Evolutionary conservation across 2,113 vertebrate species (phyloP).

Genomic region (Australoheros scitulus): DNA sequence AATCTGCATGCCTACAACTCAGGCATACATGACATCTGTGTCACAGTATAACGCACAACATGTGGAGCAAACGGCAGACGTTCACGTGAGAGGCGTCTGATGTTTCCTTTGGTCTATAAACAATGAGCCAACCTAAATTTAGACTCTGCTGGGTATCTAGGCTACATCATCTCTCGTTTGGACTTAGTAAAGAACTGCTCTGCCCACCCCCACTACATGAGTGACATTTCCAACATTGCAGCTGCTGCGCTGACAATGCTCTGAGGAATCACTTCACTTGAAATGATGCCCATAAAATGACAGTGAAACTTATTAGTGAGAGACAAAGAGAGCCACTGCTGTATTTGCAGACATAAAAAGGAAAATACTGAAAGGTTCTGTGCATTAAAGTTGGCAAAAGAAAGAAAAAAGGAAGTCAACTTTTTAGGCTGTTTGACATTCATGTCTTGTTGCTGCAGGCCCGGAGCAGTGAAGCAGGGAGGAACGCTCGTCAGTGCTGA

Average conservation of each 20-base stretch:
- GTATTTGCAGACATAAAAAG: constrained; percentile 5
- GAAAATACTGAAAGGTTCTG: constrained; percentile 17
- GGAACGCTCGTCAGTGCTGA: constrained; percentile 41
- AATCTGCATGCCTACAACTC: background rate
- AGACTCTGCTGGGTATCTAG: constrained; percentile 45
- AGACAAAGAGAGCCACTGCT: constrained; percentile 2
- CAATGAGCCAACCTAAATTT: constrained; percentile 54
- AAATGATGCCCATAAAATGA: constrained; percentile 36
- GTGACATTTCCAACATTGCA: constrained; percentile 46
- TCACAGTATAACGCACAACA: background rate
- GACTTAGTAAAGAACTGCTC: constrained; percentile 28
- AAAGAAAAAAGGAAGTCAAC: constrained; percentile 18
- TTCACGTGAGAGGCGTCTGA: constrained; percentile 9
- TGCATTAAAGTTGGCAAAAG: constrained; percentile 4
- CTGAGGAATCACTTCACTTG: constrained; percentile 43
- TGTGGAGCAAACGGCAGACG: background rate
- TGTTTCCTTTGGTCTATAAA: constrained; percentile 27
- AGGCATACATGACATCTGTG: background rate
- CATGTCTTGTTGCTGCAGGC: constrained; percentile 67
- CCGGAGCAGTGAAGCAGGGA: constrained; percentile 47
- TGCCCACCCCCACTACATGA: constrained; percentile 14
- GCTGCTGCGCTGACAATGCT: constrained; percentile 36
- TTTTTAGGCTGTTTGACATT: constrained; percentile 60
- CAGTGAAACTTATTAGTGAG: constrained; percentile 11
- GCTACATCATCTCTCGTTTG: constrained; percentile 53